Evolutionary conservation across 2,113 vertebrate species (phyloP).

Genomic region (human (Homo sapiens)): GRCh38 chr3:156040001-156040500

Average conservation of each 20-base stretch:
- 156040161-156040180: background rate
- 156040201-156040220: background rate
- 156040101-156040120: background rate
- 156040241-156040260: background rate
- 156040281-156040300: conserved; percentile 38
- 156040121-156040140: conserved; percentile 4
- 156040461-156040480: conserved; percentile 17
- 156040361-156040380: background rate
- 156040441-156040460: background rate
- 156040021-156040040: background rate
- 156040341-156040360: background rate
- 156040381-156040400: background rate
- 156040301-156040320: background rate
- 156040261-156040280: conserved; percentile 6
- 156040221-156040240: background rate
- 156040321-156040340: background rate
- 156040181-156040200: background rate
- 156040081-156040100: background rate
- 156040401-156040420: background rate
- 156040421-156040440: background rate
- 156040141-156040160: background rate
- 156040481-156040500: background rate
- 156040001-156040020: background rate
- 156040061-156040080: conserved; percentile 20
- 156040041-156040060: conserved; percentile 4